Evolutionary conservation across 2,888 invertebrate species (phyloP).

Genomic region (Priocnemis perturbator): DNA sequence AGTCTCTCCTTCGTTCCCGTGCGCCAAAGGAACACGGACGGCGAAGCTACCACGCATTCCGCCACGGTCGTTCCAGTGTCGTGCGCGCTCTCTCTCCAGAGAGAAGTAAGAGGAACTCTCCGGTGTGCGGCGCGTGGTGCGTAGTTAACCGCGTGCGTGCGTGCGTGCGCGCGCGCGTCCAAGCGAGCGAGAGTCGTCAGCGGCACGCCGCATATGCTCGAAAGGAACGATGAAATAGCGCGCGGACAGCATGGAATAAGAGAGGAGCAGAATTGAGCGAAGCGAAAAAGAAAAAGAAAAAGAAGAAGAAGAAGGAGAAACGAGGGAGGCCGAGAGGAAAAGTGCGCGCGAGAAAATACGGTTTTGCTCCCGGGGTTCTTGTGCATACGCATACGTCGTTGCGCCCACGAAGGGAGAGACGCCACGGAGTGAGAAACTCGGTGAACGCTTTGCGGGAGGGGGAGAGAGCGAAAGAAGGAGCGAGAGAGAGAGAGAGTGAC

Average conservation of each 20-base stretch:
- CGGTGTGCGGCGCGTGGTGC: conserved; percentile 2
- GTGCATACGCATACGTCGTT: conserved; percentile 18
- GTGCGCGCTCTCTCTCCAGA: no score
- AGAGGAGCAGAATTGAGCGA: conserved; percentile 19
- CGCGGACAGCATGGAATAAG: background rate
- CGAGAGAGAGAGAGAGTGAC: conserved; percentile 48
- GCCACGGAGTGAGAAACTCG: conserved; percentile 26
- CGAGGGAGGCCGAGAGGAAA: conserved; percentile 13
- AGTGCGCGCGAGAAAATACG: conserved; percentile 5
- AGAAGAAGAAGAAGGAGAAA: conserved; percentile 1
- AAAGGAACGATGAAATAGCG: conserved; percentile 5
- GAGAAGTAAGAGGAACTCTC: background rate
- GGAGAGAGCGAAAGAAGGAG: conserved; percentile 25
- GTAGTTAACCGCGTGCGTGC: conserved; percentile 2
- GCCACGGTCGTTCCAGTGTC: conserved; percentile 22
- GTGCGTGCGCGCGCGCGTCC: background rate
- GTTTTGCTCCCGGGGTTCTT: conserved; percentile 4
- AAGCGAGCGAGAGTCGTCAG: background rate
- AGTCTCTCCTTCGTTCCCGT: conserved; percentile 18
- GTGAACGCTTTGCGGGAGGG: conserved; percentile 11
- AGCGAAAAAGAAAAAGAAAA: background rate
- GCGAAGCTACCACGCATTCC: conserved; percentile 56
- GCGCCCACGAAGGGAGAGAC: conserved; percentile 7
- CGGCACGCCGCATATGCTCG: background rate
- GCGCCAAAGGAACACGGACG: conserved; percentile 21